phyloP scores from a whole-genome alignment of 1,140 invertebrate species.

The Philaenus spumarius region DNA sequence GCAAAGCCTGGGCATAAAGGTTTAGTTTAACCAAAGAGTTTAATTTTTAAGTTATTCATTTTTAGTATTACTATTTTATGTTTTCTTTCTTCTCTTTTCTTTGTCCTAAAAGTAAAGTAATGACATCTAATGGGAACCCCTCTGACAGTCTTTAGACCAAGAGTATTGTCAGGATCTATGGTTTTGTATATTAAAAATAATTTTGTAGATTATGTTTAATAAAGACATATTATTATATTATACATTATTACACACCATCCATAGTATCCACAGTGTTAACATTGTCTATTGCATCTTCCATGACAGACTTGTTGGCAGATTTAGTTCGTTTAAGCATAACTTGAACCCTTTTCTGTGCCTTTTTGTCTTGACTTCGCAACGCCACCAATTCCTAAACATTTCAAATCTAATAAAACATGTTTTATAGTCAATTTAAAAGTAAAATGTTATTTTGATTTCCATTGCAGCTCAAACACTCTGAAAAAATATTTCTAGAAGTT shows the following conservation, averaged over 20 bases:
- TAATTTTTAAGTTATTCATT: no score
- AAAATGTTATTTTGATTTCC: background rate
- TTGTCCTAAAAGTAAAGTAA: no score
- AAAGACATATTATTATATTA: no score
- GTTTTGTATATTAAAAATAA: no score
- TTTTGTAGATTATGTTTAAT: no score
- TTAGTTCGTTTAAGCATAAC: constrained; percentile 72
- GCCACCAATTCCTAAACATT: constrained; percentile 53
- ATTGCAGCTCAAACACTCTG: background rate
- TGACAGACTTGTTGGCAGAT: constrained; percentile 77
- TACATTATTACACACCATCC: constrained; percentile 40
- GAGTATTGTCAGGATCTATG: no score
- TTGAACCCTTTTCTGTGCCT: constrained; percentile 48
- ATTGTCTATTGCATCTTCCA: constrained; percentile 72
- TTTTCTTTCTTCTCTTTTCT: no score
- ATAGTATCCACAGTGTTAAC: constrained; percentile 67
- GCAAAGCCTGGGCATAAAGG: no score
- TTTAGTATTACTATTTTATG: no score
- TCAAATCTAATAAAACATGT: background rate
- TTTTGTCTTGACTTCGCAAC: constrained; percentile 59
- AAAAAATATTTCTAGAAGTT: background rate
- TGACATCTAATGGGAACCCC: no score
- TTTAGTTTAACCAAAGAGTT: no score
- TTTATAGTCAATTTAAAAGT: background rate
- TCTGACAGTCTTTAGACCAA: no score